A percentile compares a stretch with the other conserved stretches of the same genome.
These are phyloP conservation scores for Perizoma affinitatum DNA, from an alignment of 2,888 invertebrate species.

Conservation along the genomic window DNA sequence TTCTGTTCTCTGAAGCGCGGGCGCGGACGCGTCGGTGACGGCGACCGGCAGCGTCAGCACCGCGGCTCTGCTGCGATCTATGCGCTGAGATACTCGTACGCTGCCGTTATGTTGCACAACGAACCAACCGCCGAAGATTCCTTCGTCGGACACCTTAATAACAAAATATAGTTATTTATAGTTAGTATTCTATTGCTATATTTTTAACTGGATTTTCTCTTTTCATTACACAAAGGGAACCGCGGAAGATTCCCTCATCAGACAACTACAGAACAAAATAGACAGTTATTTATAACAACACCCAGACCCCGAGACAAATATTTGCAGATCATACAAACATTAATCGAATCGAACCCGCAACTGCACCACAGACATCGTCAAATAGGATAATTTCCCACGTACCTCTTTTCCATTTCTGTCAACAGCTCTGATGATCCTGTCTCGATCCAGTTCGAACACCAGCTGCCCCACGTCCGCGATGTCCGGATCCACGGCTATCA, in stretches of 20 bases:
- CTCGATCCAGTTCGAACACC: constrained; percentile 85
- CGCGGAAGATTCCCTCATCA: constrained; percentile 48
- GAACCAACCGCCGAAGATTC: constrained; percentile 74
- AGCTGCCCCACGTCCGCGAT: constrained; percentile 88
- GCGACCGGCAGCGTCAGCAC: constrained; percentile 90
- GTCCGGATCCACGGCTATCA: constrained; percentile 92
- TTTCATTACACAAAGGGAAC: too few species aligned
- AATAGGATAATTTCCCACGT: too few species aligned
- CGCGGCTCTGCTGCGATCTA: constrained; percentile 88
- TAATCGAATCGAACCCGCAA: too few species aligned
- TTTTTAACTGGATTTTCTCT: too few species aligned
- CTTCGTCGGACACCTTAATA: constrained; percentile 76
- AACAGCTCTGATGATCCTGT: constrained; percentile 89
- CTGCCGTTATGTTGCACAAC: constrained; percentile 64
- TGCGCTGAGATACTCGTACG: constrained; percentile 85
- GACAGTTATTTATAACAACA: too few species aligned
- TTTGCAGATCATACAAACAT: too few species aligned
- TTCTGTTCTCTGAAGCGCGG: constrained; percentile 89
- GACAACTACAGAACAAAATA: too few species aligned
- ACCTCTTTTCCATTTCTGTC: constrained; percentile 93
- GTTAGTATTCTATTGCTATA: too few species aligned
- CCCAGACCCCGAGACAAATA: too few species aligned
- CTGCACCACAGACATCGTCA: too few species aligned
- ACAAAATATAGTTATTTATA: too few species aligned
- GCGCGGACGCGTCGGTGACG: constrained; percentile 92